A percentile compares a stretch with the other conserved stretches of the same genome.
Evolutionary conservation across 2,888 invertebrate genomes (phyloP).

Genomic region (Noctua janthe): DNA sequence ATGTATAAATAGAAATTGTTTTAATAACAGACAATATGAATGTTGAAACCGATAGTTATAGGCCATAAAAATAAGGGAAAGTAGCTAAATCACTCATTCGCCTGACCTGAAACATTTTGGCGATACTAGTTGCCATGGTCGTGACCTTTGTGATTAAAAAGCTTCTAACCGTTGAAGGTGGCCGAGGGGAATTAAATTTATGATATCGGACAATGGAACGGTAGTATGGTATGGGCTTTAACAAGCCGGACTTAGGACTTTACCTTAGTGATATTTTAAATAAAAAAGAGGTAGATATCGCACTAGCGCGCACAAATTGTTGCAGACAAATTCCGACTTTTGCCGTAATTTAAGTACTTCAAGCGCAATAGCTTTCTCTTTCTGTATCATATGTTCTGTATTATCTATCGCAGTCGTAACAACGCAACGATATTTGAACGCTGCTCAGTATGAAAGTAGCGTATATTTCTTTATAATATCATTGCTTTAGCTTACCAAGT

Average conservation of each 20-base stretch:
- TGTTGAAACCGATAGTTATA: conserved; percentile 10
- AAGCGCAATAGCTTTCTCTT: too few relatives aligned
- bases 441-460: too few relatives aligned
- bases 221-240: neutral
- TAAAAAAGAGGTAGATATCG: too few relatives aligned
- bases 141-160: conserved; percentile 53
- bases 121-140: conserved; percentile 12
- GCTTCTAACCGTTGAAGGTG: conserved; percentile 26
- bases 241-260: neutral
- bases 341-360: too few relatives aligned
- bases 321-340: too few relatives aligned
- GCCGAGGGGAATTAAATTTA: conserved; percentile 42
- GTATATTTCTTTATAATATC: too few relatives aligned
- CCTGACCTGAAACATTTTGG: conserved; percentile 47
- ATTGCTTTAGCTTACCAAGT: neutral
- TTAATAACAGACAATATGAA: neutral
- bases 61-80: conserved; percentile 19
- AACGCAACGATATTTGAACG: too few relatives aligned
- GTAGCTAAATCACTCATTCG: conserved; percentile 34
- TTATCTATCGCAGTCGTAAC: too few relatives aligned
- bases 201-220: neutral
- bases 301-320: too few relatives aligned
- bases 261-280: neutral
- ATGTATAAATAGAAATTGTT: conserved; percentile 15
- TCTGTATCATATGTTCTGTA: too few relatives aligned